Evolutionary conservation across 2,113 vertebrate genomes (phyloP), one percentile per base, ranked within the genome.

Genomic region (Damaliscus lunatus): DNA sequence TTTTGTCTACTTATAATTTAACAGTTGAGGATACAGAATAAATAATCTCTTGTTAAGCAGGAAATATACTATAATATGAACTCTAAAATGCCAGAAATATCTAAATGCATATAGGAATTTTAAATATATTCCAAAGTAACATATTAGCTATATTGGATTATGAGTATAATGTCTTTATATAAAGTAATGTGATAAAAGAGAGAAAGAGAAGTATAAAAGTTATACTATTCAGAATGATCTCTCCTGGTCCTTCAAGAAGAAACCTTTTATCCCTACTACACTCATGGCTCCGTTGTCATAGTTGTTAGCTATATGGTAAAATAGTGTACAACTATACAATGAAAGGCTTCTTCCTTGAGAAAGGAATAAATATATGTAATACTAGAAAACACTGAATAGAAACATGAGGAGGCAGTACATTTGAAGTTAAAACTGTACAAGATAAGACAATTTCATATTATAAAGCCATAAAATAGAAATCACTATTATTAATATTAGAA

Each of bases 31-130:
- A 90, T 60, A 88, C n/a, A 96, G 81, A 94, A 64, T 78, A 88
- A 67, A 27, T 55, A 90, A 97, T 11, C 12, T 89, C 17, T 46
- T 78, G 46, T 48, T 40, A 90, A 86, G 40, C 48, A 89, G 29
- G 3, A 92, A 94, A 83, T 82, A 17, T 36, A 87, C 60, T 62
- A 40, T 46, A 82, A 40, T 48, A 95, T 33, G 21, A 91, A 91
- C 78, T 95, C 29, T 89, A 86, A 86, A 95, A 94, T 92, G 31
- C 62, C 67, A 87, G 23, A 97, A 90, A 19, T 92, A 94, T 29
- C 27, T 93, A 94, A 90, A 57, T 53, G 29, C 81, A 92, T 86
- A 80, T 3, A 88, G 52, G 13, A 93, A 91, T 80, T 96, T 93
- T 62, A 97, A 88, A 89, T 62, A 74, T 17, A 92, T 93, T 33